Conservation (phyloP, 1,140 invertebrate species). For the Acromyrmex heyeri region DNA sequence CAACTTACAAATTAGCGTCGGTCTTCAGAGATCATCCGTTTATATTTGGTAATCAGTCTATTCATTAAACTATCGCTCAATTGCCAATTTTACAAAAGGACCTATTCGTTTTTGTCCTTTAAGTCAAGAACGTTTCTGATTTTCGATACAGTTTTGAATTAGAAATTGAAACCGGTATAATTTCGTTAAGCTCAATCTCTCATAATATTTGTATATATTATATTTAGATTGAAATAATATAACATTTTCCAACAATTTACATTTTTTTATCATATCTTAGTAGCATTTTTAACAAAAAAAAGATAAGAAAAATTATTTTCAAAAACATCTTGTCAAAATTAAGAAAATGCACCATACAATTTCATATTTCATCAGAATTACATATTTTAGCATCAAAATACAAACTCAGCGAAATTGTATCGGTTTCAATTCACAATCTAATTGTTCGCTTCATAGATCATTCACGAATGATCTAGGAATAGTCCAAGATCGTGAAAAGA, state of each 20-base stretch:
- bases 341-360: background rate
- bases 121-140: constrained; percentile 23
- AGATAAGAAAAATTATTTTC: constrained; percentile 3
- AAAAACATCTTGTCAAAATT: constrained; percentile 15
- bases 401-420: constrained; percentile 24
- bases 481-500: constrained; percentile 37
- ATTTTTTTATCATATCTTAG: background rate
- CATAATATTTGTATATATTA: background rate
- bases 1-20: constrained; percentile 66
- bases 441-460: constrained; percentile 37
- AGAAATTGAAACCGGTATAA: constrained; percentile 33
- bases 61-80: constrained; percentile 48
- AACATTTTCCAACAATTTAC: constrained; percentile 4
- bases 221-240: background rate
- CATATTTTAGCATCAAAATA: constrained; percentile 5
- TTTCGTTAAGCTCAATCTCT: background rate
- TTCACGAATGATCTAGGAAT: constrained; percentile 22
- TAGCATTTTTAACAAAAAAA: background rate
- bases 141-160: constrained; percentile 28
- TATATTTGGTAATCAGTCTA: constrained; percentile 78
- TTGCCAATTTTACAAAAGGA: constrained; percentile 36
- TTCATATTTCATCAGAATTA: background rate
- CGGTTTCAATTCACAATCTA: constrained; percentile 19
- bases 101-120: constrained; percentile 10
- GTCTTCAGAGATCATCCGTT: constrained; percentile 75